Percentiles rank a stretch among this genome's conserved stretches.
phyloP scores from a whole-genome alignment of 2,888 invertebrate species.

The Saturnia pavonia region DNA sequence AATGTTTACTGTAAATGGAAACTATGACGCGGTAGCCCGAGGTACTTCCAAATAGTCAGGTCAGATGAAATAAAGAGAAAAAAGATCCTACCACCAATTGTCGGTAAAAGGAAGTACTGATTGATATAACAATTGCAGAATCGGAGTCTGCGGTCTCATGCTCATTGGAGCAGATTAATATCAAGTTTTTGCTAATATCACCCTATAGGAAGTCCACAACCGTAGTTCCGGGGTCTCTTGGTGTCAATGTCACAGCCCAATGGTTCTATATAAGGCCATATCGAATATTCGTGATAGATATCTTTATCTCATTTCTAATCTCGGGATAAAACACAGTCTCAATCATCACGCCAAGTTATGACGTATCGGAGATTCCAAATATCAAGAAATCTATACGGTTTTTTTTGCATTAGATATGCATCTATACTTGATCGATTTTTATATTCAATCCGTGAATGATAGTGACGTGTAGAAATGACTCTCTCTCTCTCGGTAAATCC shows the following conservation, averaged over 20 bases:
- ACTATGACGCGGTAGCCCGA: no score
- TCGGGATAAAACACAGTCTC: no score
- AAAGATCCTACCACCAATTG: conserved; percentile 28
- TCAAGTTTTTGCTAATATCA: conserved; percentile 25
- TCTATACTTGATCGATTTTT: no score
- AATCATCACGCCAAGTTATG: no score
- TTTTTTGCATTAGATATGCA: no score
- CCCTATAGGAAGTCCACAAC: background rate
- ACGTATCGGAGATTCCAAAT: no score
- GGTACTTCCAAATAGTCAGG: background rate
- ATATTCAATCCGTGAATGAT: no score
- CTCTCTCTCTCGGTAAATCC: no score
- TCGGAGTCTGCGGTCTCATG: conserved; percentile 47
- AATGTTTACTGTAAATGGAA: no score
- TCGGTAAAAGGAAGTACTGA: conserved; percentile 48
- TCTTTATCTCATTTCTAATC: background rate
- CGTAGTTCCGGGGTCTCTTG: conserved; percentile 15
- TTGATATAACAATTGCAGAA: conserved; percentile 44
- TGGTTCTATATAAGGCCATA: background rate
- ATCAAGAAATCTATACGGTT: no score
- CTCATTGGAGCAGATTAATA: conserved; percentile 20
- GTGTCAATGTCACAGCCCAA: background rate
- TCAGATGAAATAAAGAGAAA: background rate
- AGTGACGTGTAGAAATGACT: no score
- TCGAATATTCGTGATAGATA: background rate